Evolutionary conservation across 2,888 invertebrate species (phyloP).

Genomic region (Drosophila barbarae): DNA sequence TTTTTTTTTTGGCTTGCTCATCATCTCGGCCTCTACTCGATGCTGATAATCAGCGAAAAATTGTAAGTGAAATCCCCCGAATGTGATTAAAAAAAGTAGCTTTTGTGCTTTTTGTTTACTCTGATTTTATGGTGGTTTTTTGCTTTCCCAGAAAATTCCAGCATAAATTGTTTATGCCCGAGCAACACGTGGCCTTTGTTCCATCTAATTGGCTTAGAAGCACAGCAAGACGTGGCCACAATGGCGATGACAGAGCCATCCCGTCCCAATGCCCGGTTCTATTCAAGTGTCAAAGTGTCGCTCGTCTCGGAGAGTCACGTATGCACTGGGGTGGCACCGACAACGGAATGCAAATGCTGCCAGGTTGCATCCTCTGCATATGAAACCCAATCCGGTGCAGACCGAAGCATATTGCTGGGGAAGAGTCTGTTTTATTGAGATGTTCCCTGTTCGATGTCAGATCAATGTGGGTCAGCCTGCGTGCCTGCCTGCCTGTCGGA

Average conservation of each 20-base stretch:
- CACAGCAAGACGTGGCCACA: constrained; percentile 17
- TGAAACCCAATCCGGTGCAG: constrained; percentile 11
- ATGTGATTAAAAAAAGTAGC: constrained; percentile 15
- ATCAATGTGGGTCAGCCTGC: constrained; percentile 35
- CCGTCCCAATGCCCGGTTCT: constrained; percentile 24
- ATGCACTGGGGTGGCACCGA: constrained; percentile 26
- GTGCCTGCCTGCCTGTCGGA: neutral
- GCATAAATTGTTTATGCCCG: constrained; percentile 30
- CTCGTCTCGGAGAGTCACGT: constrained; percentile 41
- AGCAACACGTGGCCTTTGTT: constrained; percentile 36
- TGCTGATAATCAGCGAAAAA: constrained; percentile 25
- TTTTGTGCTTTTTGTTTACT: constrained; percentile 19
- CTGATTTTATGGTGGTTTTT: constrained; percentile 8
- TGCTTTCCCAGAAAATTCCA: constrained; percentile 12
- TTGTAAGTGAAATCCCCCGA: constrained; percentile 29
- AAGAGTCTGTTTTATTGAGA: constrained; percentile 45
- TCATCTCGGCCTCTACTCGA: constrained; percentile 6
- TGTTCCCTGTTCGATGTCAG: constrained; percentile 31
- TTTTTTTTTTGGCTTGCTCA: constrained; percentile 25
- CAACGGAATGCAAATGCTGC: constrained; percentile 50
- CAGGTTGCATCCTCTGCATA: constrained; percentile 9
- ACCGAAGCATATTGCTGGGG: neutral
- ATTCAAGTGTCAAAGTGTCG: constrained; percentile 68
- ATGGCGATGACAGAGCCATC: constrained; percentile 20
- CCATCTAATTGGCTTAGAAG: constrained; percentile 58